Base-by-base conservation (phyloP, 2,888 invertebrate species). In the Toxonevra muliebris region DNA sequence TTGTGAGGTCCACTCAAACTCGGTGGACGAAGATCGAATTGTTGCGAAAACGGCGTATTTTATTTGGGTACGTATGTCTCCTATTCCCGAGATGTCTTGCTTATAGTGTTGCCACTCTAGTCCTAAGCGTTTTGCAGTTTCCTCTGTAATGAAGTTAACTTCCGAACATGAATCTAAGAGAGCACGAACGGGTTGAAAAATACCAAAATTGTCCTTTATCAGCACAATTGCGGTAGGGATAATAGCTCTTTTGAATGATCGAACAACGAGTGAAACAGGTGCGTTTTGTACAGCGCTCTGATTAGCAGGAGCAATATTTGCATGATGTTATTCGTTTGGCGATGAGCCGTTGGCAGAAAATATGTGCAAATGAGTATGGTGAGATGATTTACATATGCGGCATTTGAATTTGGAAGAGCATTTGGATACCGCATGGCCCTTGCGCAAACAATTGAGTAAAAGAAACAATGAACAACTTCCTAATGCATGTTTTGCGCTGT, bases 61-160 rank as follows among this genome's bases (percentile, higher is more conserved):
- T 15, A 70, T 50, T n/a, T 43, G 20, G 11, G 69, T 70, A 11
- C 15, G 61, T 11, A 68, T 55, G 8, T 72, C 48, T 45, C n/a
- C 59, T 42, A 70, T 69, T n/a, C n/a, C n/a, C n/a, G n/a, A n/a
- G n/a, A n/a, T n/a, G n/a, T n/a, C n/a, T n/a, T 68, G 66, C 15
- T n/a, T n/a, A 7, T 10, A 10, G 59, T 43, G 17, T n/a, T 60
- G 12, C 54, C 53, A 30, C 45, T 68, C 61, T 8, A 72, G 42
- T 17, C n/a, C 60, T 59, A 13, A 73, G 64, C 9, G 68, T 61
- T 66, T 68, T 0, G 58, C 71, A 5, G 68, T 62, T 62, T 72
- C 70, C 57, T 69, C 63, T 48, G n/a, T n/a, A n/a, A n/a, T n/a
- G n/a, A n/a, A n/a, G n/a, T n/a, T n/a, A n/a, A n/a, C n/a, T n/a